These are phyloP conservation scores for Heliconius congener DNA, from an alignment of 1,140 invertebrate species.

Conservation along the genomic window DNA sequence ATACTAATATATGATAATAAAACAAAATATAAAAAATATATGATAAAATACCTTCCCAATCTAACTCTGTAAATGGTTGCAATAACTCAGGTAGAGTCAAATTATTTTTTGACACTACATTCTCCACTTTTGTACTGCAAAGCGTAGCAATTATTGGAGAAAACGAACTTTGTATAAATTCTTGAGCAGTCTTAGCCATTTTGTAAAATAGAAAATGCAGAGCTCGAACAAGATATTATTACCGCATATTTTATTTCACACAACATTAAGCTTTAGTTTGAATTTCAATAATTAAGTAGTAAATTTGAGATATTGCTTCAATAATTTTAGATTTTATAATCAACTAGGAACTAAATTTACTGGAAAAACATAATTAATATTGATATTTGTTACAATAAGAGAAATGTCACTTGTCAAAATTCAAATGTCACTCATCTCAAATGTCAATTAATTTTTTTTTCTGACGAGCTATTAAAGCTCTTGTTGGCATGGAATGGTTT, in stretches of 20 bases:
- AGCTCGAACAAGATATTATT: background rate
- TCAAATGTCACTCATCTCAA: background rate
- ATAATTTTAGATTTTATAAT: background rate
- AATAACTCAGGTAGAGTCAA: constrained; percentile 93
- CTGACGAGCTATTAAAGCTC: too few species aligned
- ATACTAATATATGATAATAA: too few species aligned
- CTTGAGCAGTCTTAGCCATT: constrained; percentile 88
- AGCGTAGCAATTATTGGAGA: constrained; percentile 93
- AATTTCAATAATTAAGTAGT: background rate
- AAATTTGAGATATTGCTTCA: background rate
- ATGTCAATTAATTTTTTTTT: background rate
- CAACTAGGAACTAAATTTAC: background rate
- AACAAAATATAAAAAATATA: background rate
- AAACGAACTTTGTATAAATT: constrained; percentile 94
- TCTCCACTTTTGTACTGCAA: constrained; percentile 90
- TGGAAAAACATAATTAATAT: background rate
- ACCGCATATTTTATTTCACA: background rate
- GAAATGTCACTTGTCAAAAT: background rate
- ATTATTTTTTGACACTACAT: constrained; percentile 94
- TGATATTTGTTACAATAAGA: background rate
- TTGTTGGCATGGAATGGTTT: too few species aligned
- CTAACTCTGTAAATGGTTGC: constrained; percentile 87
- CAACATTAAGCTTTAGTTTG: background rate
- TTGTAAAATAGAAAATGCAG: background rate
- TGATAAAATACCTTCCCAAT: constrained; percentile 60